phyloP scores from a whole-genome alignment of 2,888 invertebrate genomes.

The Phasia obesa region DNA sequence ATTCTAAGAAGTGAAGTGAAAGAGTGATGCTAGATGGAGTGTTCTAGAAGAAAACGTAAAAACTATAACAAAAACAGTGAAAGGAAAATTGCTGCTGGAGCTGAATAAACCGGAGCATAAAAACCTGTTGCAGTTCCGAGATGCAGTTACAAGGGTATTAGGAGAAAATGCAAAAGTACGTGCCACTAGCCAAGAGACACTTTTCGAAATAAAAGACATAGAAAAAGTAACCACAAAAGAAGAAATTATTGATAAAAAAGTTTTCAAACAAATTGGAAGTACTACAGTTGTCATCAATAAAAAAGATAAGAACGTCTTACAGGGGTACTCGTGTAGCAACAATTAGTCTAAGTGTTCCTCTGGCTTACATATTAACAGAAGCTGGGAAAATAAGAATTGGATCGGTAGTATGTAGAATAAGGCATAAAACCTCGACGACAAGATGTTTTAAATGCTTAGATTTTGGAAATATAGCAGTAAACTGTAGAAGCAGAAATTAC shows the following conservation, averaged over 20 bases:
- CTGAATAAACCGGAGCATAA: too few species aligned
- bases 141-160: neutral
- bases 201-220: neutral
- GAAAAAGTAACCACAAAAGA: conserved; percentile 1
- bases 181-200: neutral
- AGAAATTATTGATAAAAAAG: neutral
- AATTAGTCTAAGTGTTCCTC: neutral
- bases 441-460: conserved; percentile 9
- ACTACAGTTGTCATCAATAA: neutral
- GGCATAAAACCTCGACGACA: neutral
- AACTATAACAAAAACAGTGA: conserved; percentile 1
- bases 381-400: conserved; percentile 7
- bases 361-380: neutral
- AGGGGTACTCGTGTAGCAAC: conserved; percentile 3
- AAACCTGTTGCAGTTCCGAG: conserved; percentile 3
- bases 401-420: neutral
- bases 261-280: neutral
- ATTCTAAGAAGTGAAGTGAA: neutral
- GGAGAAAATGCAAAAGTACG: neutral
- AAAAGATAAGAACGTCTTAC: neutral
- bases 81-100: conserved; percentile 1
- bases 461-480: conserved; percentile 2
- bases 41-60: conserved; percentile 6
- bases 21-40: neutral
- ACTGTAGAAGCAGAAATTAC: neutral